A percentile compares a stretch with the other conserved stretches of the same genome.
Conservation (phyloP, 2,888 invertebrate species). For the Halictus quadricinctus region DNA sequence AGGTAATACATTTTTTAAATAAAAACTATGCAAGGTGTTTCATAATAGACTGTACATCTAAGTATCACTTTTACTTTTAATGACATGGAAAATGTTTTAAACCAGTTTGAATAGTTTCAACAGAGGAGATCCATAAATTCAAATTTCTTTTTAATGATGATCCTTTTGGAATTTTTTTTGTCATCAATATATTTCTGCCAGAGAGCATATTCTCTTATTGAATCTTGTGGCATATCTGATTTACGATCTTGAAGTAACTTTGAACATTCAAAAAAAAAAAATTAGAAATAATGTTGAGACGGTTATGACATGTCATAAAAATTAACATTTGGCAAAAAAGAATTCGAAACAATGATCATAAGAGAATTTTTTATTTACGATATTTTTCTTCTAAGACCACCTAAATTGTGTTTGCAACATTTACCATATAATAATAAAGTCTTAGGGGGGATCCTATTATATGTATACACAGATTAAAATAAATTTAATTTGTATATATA, state of each 20-base stretch:
- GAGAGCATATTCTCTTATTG: neutral
- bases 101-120: neutral
- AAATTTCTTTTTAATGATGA: neutral
- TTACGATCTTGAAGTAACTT: no score
- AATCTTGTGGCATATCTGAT: no score
- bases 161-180: neutral
- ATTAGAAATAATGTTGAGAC: neutral
- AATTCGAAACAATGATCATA: neutral
- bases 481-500: conserved; percentile 24
- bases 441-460: neutral
- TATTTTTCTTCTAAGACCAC: neutral
- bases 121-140: neutral
- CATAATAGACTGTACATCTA: neutral
- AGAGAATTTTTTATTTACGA: neutral
- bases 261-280: neutral
- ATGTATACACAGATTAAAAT: neutral
- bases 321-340: neutral
- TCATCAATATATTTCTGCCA: neutral
- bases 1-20: conserved; percentile 67
- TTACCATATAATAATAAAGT: neutral
- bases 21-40: neutral
- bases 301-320: neutral
- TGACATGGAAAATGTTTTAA: neutral
- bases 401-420: neutral
- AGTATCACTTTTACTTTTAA: neutral